Evolutionary conservation across 2,113 vertebrate genomes (phyloP).

Genomic region (Tragelaphus buxtoni): DNA sequence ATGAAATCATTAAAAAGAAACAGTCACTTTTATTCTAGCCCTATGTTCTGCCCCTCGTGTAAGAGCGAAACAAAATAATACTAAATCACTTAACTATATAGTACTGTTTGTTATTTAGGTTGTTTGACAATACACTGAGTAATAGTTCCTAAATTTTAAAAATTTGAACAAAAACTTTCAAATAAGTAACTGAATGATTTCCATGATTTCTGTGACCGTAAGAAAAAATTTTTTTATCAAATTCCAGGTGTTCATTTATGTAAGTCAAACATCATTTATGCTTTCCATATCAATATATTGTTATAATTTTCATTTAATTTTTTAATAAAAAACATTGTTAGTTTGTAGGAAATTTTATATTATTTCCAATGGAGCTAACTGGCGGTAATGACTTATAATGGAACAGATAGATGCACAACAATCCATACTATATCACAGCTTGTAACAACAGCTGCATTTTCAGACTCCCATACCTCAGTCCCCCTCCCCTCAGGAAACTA

Average conservation of each 20-base stretch:
- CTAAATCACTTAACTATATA: neutral
- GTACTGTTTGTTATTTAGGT: neutral
- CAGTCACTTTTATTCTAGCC: neutral
- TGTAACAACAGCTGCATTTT: neutral
- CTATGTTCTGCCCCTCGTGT: neutral
- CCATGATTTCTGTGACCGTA: neutral
- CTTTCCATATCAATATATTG: neutral
- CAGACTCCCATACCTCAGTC: neutral
- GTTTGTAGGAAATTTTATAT: neutral
- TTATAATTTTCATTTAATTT: neutral
- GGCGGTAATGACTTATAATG: neutral
- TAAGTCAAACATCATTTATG: neutral
- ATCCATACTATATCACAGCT: neutral
- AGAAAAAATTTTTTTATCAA: neutral
- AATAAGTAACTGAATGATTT: neutral
- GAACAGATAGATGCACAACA: neutral
- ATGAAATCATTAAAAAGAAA: slow-evolving; percentile 43
- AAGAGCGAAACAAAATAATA: slow-evolving; percentile 20
- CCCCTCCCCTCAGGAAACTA: neutral
- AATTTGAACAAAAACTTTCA: neutral
- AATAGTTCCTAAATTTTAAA: neutral
- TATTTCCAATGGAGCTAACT: neutral
- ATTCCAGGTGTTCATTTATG: neutral
- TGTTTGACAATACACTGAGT: neutral
- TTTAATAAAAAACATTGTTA: neutral